Evolutionary conservation across 2,888 invertebrate genomes (phyloP).

Genomic region (Junonia oenone): DNA sequence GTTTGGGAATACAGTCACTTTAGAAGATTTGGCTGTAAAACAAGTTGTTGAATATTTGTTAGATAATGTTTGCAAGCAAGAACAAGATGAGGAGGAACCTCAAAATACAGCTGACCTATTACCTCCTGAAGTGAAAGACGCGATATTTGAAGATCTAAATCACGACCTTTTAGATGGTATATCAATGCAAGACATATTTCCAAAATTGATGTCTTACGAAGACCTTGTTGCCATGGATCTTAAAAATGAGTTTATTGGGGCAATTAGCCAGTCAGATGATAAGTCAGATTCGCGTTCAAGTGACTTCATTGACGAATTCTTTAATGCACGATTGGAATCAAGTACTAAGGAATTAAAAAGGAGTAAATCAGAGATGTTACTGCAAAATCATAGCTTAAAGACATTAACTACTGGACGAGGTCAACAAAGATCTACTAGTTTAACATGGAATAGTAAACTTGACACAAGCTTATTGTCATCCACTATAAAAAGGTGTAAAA

Average conservation of each 20-base stretch:
- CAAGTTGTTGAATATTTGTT: slow-evolving; percentile 80
- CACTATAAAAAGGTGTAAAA: slow-evolving; percentile 84
- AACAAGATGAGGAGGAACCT: slow-evolving; percentile 87
- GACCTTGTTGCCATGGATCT: slow-evolving; percentile 82
- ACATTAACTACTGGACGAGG: slow-evolving; percentile 73
- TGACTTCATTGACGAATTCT: slow-evolving; percentile 78
- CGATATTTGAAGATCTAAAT: slow-evolving; percentile 91
- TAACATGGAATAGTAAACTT: slow-evolving; percentile 85
- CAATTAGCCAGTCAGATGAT: slow-evolving; percentile 64
- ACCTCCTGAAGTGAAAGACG: slow-evolving; percentile 92
- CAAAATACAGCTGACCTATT: slow-evolving; percentile 88
- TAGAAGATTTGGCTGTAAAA: slow-evolving; percentile 77
- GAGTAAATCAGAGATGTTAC: slow-evolving; percentile 83
- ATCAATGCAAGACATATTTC: slow-evolving; percentile 91
- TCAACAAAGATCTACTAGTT: slow-evolving; percentile 83
- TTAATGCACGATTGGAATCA: slow-evolving; percentile 72
- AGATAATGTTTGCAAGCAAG: slow-evolving; percentile 82
- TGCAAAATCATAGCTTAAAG: slow-evolving; percentile 71
- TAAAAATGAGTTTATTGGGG: slow-evolving; percentile 80
- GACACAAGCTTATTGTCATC: slow-evolving; percentile 80
- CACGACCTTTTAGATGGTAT: slow-evolving; percentile 90
- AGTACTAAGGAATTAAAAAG: slow-evolving; percentile 80
- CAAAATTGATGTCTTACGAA: slow-evolving; percentile 84
- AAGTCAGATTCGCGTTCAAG: slow-evolving; percentile 73
- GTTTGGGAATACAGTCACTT: slow-evolving; percentile 63